Evolutionary conservation across 2,888 invertebrate species (phyloP).

Genomic region (Unio delphinus): DNA sequence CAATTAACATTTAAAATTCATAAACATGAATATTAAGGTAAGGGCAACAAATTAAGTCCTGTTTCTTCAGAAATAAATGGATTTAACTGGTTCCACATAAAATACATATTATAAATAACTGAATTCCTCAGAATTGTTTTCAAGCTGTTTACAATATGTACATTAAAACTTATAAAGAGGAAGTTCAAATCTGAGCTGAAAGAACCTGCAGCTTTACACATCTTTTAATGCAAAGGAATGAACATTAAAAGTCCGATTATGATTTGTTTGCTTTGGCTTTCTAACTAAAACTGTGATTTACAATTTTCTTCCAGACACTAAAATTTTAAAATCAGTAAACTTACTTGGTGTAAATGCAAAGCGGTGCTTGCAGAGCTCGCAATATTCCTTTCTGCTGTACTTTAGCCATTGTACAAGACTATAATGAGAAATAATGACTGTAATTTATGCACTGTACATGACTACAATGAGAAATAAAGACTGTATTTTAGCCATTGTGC

Average conservation of each 20-base stretch:
- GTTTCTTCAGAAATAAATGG: too few species aligned
- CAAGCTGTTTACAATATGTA: too few species aligned
- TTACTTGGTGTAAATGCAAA: conserved; percentile 96
- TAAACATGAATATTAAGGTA: too few species aligned
- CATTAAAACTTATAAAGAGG: too few species aligned
- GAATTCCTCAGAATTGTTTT: too few species aligned
- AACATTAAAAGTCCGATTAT: too few species aligned
- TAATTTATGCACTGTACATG: conserved; percentile 99
- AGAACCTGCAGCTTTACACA: neutral
- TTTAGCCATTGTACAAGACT: conserved; percentile 98
- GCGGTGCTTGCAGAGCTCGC: conserved; percentile 96
- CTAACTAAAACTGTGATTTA: neutral
- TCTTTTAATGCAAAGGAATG: neutral
- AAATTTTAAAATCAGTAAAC: conserved; percentile 29
- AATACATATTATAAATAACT: too few species aligned
- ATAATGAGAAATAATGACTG: conserved; percentile 74
- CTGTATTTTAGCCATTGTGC: conserved; percentile 99
- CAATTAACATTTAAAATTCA: too few species aligned
- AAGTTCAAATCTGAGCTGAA: neutral
- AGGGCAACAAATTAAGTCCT: too few species aligned
- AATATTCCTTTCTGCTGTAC: conserved; percentile 98
- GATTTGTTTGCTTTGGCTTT: too few species aligned
- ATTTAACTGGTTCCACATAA: too few species aligned
- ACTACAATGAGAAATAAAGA: conserved; percentile 72
- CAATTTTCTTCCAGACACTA: neutral